Evolutionary conservation across 2,113 vertebrate species (phyloP).

Genomic region (Sterna hirundo): DNA sequence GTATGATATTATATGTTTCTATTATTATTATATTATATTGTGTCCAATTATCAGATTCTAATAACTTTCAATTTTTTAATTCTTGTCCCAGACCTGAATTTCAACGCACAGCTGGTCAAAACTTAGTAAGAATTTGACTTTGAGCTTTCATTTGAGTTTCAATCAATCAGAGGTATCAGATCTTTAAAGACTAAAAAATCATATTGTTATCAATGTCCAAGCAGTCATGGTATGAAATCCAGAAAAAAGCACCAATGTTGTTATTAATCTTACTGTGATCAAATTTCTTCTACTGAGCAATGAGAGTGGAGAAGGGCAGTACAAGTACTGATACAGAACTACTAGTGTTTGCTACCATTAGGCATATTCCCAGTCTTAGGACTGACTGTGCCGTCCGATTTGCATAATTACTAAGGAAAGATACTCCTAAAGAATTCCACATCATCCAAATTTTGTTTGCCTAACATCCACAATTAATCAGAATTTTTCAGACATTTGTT

Average conservation of each 20-base stretch:
- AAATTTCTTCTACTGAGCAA: background rate
- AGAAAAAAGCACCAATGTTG: background rate
- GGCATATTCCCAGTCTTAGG: background rate
- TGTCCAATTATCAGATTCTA: background rate
- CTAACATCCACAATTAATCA: background rate
- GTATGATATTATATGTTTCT: background rate
- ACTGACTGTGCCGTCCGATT: background rate
- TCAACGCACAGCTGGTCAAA: background rate
- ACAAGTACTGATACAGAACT: background rate
- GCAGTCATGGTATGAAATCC: background rate
- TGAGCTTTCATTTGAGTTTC: background rate
- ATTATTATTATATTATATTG: background rate
- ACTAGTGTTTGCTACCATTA: background rate
- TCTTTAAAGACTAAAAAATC: background rate
- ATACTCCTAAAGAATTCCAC: background rate
- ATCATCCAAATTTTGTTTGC: background rate
- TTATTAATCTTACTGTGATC: background rate
- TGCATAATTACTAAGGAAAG: background rate
- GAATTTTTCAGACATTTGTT: background rate
- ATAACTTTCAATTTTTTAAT: background rate
- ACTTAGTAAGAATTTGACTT: background rate
- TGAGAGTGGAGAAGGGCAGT: background rate
- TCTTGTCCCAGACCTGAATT: background rate
- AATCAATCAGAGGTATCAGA: background rate
- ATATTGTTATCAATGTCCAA: background rate